These are phyloP conservation scores for Epizoanthus illoricatus DNA, from an alignment of 92 coral and sea anemone genomes.

Conservation along the genomic window DNA sequence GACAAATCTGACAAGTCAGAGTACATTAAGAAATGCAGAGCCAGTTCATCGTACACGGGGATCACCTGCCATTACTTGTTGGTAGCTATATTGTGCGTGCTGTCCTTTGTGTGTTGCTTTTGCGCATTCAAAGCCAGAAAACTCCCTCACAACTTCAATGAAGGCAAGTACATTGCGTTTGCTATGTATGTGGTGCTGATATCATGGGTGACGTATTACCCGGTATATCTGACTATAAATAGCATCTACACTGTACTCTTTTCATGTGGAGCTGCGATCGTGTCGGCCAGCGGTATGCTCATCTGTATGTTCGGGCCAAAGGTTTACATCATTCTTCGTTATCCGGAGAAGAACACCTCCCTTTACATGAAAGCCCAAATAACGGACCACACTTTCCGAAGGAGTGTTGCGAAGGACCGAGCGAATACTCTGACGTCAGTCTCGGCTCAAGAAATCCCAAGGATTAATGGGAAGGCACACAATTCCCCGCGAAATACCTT, in stretches of 20 bases:
- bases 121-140: conserved; percentile 78
- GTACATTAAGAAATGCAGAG: conserved; percentile 51
- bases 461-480: neutral
- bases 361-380: conserved; percentile 76
- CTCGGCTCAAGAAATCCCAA: conserved; percentile 20
- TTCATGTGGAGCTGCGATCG: conserved; percentile 60
- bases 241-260: conserved; percentile 62
- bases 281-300: conserved; percentile 76
- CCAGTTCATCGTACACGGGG: conserved; percentile 38
- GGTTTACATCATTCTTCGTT: conserved; percentile 67
- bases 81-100: conserved; percentile 48
- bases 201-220: conserved; percentile 78
- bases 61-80: conserved; percentile 53
- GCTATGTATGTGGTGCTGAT: conserved; percentile 66
- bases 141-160: conserved; percentile 85
- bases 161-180: conserved; percentile 84
- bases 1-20: conserved; percentile 53
- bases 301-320: conserved; percentile 84
- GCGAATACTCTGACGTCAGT: conserved; percentile 12
- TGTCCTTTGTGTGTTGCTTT: conserved; percentile 66
- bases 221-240: conserved; percentile 66
- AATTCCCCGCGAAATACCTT: conserved; percentile 15
- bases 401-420: conserved; percentile 35
- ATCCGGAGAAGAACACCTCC: conserved; percentile 74
- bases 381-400: conserved; percentile 71